Evolutionary conservation across 2,113 vertebrate species (phyloP).

Genomic region (Dipodomys merriami): DNA sequence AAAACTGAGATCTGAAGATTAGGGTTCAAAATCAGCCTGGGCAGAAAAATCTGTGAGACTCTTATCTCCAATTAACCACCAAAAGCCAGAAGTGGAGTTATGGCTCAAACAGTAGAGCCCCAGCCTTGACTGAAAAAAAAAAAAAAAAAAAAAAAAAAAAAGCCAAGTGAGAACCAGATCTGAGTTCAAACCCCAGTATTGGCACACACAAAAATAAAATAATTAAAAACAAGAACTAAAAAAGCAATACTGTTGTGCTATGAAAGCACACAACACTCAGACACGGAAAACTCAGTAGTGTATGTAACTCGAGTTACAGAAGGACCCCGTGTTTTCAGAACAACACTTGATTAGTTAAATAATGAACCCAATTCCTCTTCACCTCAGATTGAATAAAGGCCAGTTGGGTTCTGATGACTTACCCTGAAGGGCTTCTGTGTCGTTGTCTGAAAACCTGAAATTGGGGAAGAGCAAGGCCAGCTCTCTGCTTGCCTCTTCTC

Average conservation of each 20-base stretch:
- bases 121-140: too few relatives aligned
- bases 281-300: too few relatives aligned
- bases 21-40: too few relatives aligned
- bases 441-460: conserved; percentile 82
- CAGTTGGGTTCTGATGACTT: conserved; percentile 85
- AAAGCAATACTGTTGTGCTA: not conserved
- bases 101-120: too few relatives aligned
- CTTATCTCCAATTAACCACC: too few relatives aligned
- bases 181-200: too few relatives aligned
- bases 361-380: conserved; percentile 72
- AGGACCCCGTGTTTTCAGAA: not conserved
- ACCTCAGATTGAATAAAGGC: conserved; percentile 85
- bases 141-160: too few relatives aligned
- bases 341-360: not conserved
- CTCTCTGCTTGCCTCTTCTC: conserved; percentile 88
- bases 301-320: not conserved
- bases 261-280: not conserved
- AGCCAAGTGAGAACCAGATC: too few relatives aligned
- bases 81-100: too few relatives aligned
- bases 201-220: not conserved
- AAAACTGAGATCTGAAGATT: too few relatives aligned
- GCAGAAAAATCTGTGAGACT: too few relatives aligned
- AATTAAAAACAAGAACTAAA: not conserved
- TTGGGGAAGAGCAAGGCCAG: conserved; percentile 91
- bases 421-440: conserved; percentile 74